A percentile compares a stretch with the other conserved stretches of the same genome.
phyloP scores from a whole-genome alignment of 2,113 vertebrate species.

The Pleuronectes platessa region DNA sequence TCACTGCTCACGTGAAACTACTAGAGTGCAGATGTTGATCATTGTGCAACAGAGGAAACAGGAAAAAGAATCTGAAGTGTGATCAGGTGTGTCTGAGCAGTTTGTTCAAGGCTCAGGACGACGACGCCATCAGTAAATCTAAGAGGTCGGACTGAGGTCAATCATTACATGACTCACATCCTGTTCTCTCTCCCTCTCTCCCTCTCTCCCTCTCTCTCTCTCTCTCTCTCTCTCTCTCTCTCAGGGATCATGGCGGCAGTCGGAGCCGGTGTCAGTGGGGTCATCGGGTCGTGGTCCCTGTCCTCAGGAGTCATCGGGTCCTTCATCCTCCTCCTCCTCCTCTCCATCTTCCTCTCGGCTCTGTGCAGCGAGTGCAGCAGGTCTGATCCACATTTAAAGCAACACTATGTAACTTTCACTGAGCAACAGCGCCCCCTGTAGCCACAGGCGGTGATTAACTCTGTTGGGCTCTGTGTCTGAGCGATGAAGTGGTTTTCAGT shows the following conservation, averaged over 20 bases:
- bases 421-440: no score
- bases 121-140: neutral
- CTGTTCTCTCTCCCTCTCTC: no score
- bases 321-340: constrained; percentile 68
- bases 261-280: neutral
- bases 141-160: neutral
- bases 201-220: neutral
- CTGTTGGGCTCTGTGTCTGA: no score
- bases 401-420: no score
- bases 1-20: no score
- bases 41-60: no score
- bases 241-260: constrained; percentile 69
- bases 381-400: constrained; percentile 16
- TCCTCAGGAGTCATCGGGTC: constrained; percentile 20
- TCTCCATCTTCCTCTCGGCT: constrained; percentile 67
- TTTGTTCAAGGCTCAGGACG: neutral
- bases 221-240: neutral
- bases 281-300: constrained; percentile 21
- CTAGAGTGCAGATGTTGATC: no score
- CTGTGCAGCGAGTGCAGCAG: constrained; percentile 76
- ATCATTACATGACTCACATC: neutral
- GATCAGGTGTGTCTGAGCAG: no score
- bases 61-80: no score
- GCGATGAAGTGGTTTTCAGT: no score
- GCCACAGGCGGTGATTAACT: no score